Percentiles rank a stretch among this genome's conserved stretches.
These are phyloP conservation scores for Centruroides sculpturatus DNA, from an alignment of 1,140 invertebrate genomes.

Conservation along the genomic window DNA sequence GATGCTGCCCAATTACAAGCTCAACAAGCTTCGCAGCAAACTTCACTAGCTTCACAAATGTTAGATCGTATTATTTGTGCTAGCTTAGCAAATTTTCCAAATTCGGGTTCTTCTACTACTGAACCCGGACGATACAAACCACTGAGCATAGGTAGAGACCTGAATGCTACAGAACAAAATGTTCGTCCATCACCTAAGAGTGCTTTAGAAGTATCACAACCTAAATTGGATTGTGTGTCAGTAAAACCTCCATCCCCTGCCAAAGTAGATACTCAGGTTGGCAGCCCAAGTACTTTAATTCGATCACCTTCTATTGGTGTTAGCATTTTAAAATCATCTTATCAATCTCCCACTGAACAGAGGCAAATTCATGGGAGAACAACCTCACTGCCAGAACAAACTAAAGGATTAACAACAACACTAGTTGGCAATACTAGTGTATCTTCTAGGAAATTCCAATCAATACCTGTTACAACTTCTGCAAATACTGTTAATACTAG, in stretches of 20 bases:
- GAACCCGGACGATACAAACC: not conserved
- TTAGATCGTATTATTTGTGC: constrained; percentile 18
- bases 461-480: not conserved
- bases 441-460: not conserved
- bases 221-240: not conserved
- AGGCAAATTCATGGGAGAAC: not conserved
- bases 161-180: not conserved
- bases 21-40: no score
- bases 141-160: not conserved
- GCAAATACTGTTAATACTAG: not conserved
- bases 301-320: not conserved
- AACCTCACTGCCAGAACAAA: not conserved
- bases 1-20: no score
- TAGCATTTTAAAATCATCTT: not conserved
- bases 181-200: no score
- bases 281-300: not conserved
- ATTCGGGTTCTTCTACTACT: constrained; percentile 9
- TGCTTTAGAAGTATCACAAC: not conserved
- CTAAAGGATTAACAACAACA: not conserved
- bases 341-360: not conserved
- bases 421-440: not conserved
- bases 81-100: constrained; percentile 18
- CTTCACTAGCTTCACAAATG: constrained; percentile 1
- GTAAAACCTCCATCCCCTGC: not conserved
- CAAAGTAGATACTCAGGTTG: not conserved